Base-by-base conservation (phyloP, 2,113 vertebrate genomes). In the Choloepus hoffmanni region DNA sequence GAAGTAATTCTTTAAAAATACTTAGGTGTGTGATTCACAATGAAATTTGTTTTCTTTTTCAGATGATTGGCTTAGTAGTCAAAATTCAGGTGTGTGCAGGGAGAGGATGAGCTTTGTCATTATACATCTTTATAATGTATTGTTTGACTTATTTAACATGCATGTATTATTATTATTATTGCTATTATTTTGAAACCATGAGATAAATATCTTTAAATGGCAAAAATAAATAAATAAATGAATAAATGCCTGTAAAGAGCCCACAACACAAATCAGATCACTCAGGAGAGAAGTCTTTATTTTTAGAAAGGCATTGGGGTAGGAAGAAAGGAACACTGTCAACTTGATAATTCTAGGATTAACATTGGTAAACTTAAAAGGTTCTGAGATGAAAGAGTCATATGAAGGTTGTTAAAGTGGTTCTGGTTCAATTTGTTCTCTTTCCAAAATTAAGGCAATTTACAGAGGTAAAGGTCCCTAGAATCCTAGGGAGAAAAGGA, bases 221-320 rank as follows among this genome's bases (percentile, higher is more conserved):
- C 36, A 36, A 36, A 36, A 36, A 36, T 36, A 36, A 36, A 36
- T 36, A 36, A 36, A 36, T 36, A 36, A 36, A 36, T 36, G 36
- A 36, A 36, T 79, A 89, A 81, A 68, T 50, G 5, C 60, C 5
- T 81, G 48, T 85, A 95, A 90, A 15, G 68, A 93, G 45, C 26
- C 18, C 79, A 85, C 43, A 86, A 85, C 85, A 90, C 73, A 95
- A 89, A 92, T 65, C 79, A 82, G 73, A 65, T 93, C 15, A 36
- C 19, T 78, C 43, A 76, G 58, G 58, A 62, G 50, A 48, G 65
- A 95, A 76, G 13, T 87, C 5, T 21, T 73, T 45, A 60, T 83
- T 95, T 97, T 94, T 83, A 89, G 68, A 90, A 95, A 79, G 4
- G 2, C 4, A 19, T 87, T 89, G 43, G 12, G 85, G 81, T 55